Base-by-base conservation (phyloP, 2,888 invertebrate species). In the Drosophila siamana region DNA sequence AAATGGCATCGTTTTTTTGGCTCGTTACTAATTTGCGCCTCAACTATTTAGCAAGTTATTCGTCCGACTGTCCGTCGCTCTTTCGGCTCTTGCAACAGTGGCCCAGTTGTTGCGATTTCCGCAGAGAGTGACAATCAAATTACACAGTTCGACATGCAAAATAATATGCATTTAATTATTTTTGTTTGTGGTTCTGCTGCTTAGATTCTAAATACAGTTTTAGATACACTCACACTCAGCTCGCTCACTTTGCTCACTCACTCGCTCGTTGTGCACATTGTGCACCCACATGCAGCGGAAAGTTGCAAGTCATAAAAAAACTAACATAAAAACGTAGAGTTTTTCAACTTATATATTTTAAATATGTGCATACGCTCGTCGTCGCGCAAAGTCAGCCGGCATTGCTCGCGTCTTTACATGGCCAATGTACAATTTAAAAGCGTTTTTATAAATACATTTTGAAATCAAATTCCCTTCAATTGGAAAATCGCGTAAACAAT, bases 1-100 rank as follows among this genome's bases (percentile, higher is more conserved):
- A 67, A 73, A 52, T 56, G 46, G 38, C 57, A 51, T 60, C 60
- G 60, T 7, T 44, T 61, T 52, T 59, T 76, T 76, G 69, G 69
- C 77, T 64, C 67, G 57, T 70, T 74, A 64, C 70, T 70, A 75
- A 74, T 70, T 67, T 74, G 63, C 66, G 66, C 62, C 60, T 73
- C 59, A 65, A 72, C 65, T 60, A 63, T 72, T 61, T 70, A 56
- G 68, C 74, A 59, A 69, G 76, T 57, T 74, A 68, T 74, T 74
- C 66, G 43, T 55, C 56, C 33, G 47, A 24, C 62, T n/a, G 11
- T n/a, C 36, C 22, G 4, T 0, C 9, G 61, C 33, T 51, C 60
- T 38, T 15, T 19, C 38, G n/a, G 15, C 2, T 13, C 30, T 16
- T n/a, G 33, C 33, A 47, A 15, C 33, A 69, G 65, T 74, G 75